Percentiles rank a stretch among this genome's conserved stretches.
These are phyloP conservation scores for Pristis pectinata DNA, from an alignment of 2,797 vertebrate genomes.

Conservation along the genomic window DNA sequence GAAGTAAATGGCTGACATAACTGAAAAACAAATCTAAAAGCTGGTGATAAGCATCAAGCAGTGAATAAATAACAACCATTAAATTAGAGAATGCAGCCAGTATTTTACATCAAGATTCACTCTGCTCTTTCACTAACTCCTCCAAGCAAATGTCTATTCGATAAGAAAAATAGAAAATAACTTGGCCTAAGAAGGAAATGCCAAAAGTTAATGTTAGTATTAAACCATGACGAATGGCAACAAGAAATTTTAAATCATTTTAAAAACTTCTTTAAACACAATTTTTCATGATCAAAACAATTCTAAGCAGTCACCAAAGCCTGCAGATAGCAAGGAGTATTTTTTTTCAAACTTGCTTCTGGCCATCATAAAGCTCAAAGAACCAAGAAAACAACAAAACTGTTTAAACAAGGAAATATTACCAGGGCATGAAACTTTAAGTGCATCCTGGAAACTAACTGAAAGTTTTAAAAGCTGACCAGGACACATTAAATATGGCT, in stretches of 20 bases:
- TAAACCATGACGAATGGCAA: background rate
- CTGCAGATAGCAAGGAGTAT: too few species aligned
- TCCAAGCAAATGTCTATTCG: background rate
- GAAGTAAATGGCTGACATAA: too few species aligned
- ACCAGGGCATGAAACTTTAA: background rate
- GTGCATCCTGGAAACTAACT: background rate
- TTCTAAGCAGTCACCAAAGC: too few species aligned
- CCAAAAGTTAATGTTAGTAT: background rate
- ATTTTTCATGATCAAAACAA: too few species aligned
- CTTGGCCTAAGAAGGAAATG: background rate
- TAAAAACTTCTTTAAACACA: background rate
- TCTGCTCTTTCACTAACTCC: background rate
- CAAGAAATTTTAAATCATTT: background rate
- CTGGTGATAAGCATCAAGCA: background rate
- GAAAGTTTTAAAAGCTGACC: background rate
- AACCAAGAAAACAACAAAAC: background rate
- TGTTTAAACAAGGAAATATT: background rate
- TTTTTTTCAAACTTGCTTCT: background rate
- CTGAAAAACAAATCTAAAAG: background rate
- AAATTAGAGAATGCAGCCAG: background rate
- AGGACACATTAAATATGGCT: background rate
- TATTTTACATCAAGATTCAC: background rate
- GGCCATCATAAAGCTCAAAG: background rate
- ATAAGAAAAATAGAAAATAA: background rate
- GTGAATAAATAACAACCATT: background rate